phyloP scores from a whole-genome alignment of 2,113 vertebrate genomes.

The Alouatta palliata region DNA sequence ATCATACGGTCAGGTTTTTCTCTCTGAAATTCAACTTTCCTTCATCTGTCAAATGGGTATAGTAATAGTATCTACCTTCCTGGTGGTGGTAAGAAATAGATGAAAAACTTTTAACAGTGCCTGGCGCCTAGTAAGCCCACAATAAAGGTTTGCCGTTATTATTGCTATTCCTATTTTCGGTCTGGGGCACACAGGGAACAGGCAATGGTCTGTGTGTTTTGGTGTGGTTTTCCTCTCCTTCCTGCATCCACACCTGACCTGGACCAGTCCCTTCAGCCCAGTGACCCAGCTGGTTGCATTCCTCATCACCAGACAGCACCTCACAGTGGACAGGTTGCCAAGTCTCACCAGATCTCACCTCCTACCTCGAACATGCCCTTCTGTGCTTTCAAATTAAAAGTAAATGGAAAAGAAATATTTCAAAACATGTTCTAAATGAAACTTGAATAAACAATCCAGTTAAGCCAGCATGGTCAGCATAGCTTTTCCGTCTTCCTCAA shows the following conservation, averaged over 20 bases:
- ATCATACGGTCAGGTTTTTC: too few species aligned
- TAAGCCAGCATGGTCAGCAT: background rate
- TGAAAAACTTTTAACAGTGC: too few species aligned
- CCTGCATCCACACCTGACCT: too few species aligned
- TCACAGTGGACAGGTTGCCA: background rate
- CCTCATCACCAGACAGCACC: background rate
- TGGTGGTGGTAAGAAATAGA: too few species aligned
- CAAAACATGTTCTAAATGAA: background rate
- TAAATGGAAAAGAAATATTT: background rate
- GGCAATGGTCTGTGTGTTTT: rapidly evolving
- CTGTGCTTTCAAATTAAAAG: background rate
- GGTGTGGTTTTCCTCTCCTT: background rate
- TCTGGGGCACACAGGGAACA: background rate
- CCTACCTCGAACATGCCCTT: too few species aligned
- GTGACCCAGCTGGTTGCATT: background rate
- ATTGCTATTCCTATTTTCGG: background rate
- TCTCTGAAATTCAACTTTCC: too few species aligned
- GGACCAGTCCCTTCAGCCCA: background rate
- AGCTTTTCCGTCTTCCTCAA: background rate
- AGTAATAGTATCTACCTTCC: too few species aligned
- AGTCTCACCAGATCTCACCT: background rate
- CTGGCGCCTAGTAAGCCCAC: too few species aligned
- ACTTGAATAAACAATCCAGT: background rate
- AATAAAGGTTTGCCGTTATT: too few species aligned
- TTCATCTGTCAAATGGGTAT: too few species aligned